These are phyloP conservation scores for Acanthisitta chloris DNA, from an alignment of 2,113 vertebrate genomes.

Conservation along the genomic window DNA sequence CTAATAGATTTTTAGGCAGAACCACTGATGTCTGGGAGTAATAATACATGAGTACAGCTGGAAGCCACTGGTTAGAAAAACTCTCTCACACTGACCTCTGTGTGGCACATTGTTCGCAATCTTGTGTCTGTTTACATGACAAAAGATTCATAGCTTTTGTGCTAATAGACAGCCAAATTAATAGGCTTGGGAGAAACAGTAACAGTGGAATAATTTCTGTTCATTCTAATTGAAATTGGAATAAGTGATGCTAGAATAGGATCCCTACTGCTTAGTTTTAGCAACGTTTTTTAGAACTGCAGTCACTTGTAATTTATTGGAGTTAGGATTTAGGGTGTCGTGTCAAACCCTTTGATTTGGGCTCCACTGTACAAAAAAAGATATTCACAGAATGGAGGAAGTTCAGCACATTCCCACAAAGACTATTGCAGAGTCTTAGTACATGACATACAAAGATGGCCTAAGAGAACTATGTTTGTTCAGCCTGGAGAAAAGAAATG, in stretches of 20 bases:
- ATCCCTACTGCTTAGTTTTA: neutral
- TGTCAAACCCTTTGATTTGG: neutral
- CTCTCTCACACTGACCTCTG: neutral
- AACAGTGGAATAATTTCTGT: neutral
- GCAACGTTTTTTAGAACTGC: neutral
- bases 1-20: neutral
- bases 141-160: neutral
- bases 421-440: neutral
- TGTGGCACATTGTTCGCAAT: neutral
- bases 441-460: neutral
- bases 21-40: neutral
- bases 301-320: neutral
- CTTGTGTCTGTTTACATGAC: neutral
- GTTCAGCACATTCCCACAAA: neutral
- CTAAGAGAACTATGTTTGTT: neutral
- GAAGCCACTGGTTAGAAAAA: neutral
- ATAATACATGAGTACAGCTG: neutral
- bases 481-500: neutral
- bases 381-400: neutral
- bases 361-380: neutral
- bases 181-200: neutral
- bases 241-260: neutral
- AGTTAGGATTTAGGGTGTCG: neutral
- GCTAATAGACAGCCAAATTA: neutral
- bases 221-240: neutral